Evolutionary conservation across 2,113 vertebrate genomes (phyloP).

Genomic region (Amblyornis subalaris): DNA sequence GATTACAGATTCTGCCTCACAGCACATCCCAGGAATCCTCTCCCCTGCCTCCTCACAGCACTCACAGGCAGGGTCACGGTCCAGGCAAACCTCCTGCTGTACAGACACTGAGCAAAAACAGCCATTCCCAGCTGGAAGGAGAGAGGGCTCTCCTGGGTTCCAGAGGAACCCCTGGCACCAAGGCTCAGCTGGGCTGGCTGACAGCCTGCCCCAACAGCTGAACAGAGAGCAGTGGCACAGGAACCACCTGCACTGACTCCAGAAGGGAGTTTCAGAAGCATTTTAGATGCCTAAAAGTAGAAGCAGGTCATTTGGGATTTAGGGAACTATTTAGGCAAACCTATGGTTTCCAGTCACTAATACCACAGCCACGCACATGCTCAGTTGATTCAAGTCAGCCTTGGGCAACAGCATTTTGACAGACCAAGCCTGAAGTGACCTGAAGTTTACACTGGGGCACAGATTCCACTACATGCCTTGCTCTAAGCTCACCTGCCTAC

Average conservation of each 20-base stretch:
- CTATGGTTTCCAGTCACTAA: not conserved
- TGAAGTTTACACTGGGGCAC: not conserved
- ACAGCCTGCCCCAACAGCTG: not conserved
- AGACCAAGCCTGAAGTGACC: not conserved
- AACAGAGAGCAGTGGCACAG: not conserved
- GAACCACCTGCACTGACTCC: too few species aligned
- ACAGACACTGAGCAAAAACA: not conserved
- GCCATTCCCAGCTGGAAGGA: not conserved
- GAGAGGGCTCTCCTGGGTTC: not conserved
- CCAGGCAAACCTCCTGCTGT: not conserved
- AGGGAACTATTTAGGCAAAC: not conserved
- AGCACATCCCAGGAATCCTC: not conserved
- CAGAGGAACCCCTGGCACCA: not conserved
- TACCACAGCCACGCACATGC: not conserved
- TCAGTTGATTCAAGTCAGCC: not conserved
- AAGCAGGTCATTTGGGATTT: not conserved
- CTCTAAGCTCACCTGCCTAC: not conserved
- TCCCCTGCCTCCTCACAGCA: not conserved
- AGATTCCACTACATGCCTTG: not conserved
- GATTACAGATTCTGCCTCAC: not conserved
- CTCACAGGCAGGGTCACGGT: not conserved
- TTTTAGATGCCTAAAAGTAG: not conserved
- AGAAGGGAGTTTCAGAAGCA: not conserved
- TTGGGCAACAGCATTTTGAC: not conserved
- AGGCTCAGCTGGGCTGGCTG: not conserved